Conservation (phyloP, 2,113 vertebrate genomes). For the Hepsetus odoe region DNA sequence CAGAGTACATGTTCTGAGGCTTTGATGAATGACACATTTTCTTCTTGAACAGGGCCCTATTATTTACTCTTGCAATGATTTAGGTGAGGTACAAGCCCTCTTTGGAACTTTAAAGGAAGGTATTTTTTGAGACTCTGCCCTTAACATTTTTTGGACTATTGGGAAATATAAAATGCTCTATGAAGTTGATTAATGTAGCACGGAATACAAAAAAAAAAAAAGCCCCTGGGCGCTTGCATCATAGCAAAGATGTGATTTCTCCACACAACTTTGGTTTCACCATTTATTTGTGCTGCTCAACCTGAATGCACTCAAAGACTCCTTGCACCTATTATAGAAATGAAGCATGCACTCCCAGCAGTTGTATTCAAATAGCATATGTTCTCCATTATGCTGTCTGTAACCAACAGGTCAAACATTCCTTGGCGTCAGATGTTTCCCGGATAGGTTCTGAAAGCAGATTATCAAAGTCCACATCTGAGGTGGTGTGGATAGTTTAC, state of each 20-base stretch:
- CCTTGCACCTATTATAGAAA: slow-evolving; percentile 44
- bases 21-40: not conserved
- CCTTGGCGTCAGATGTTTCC: slow-evolving; percentile 41
- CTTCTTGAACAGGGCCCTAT: not conserved
- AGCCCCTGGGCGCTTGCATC: not conserved
- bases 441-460: slow-evolving; percentile 28
- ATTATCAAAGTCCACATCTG: slow-evolving; percentile 19
- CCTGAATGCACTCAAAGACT: slow-evolving; percentile 29
- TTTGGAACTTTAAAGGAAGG: not conserved
- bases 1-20: not conserved
- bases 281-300: slow-evolving; percentile 4
- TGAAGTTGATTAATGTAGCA: not conserved
- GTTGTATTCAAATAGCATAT: slow-evolving; percentile 50
- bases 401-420: slow-evolving; percentile 49
- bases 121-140: not conserved
- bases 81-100: not conserved
- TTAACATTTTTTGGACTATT: slow-evolving; percentile 20
- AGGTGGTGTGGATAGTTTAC: not conserved
- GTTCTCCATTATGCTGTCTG: slow-evolving; percentile 45
- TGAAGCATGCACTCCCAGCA: slow-evolving; percentile 30
- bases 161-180: not conserved
- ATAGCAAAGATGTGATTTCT: slow-evolving; percentile 4
- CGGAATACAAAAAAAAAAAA: slow-evolving; percentile 28
- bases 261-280: slow-evolving; percentile 11
- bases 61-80: not conserved